These are phyloP conservation scores for Hydrotaea cyrtoneurina DNA, from an alignment of 2,888 invertebrate genomes.

Conservation along the genomic window DNA sequence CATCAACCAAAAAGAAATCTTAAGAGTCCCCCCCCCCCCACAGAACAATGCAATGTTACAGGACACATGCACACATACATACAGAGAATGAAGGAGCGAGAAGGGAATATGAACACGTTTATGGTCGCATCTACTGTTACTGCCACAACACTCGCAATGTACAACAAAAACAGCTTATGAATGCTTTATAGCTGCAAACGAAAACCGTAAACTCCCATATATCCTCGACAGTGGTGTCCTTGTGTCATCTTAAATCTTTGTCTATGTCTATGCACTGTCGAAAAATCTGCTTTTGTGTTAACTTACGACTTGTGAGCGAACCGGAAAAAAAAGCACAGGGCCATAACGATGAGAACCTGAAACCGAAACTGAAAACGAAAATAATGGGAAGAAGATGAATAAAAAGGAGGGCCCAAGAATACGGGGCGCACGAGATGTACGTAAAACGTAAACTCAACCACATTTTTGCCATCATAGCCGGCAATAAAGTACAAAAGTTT, in stretches of 20 bases:
- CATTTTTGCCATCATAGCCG: conserved; percentile 69
- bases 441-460: conserved; percentile 66
- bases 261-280: conserved; percentile 64
- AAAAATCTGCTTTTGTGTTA: conserved; percentile 68
- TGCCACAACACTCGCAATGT: conserved; percentile 16
- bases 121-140: conserved; percentile 20
- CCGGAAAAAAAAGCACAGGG: background rate
- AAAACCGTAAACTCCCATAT: conserved; percentile 68
- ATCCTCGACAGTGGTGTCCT: conserved; percentile 67
- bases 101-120: conserved; percentile 10
- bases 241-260: conserved; percentile 71
- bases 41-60: background rate
- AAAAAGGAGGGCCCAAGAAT: no score
- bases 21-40: background rate
- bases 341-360: conserved; percentile 5
- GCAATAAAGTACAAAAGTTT: conserved; percentile 75
- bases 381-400: background rate
- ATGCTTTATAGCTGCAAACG: conserved; percentile 64
- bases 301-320: conserved; percentile 65
- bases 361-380: background rate
- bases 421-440: background rate
- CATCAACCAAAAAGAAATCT: background rate
- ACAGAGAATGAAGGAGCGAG: background rate
- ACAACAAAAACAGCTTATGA: conserved; percentile 51
- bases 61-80: background rate